Evolutionary conservation across 2,113 vertebrate species (phyloP).

Genomic region (Nasalis larvatus): DNA sequence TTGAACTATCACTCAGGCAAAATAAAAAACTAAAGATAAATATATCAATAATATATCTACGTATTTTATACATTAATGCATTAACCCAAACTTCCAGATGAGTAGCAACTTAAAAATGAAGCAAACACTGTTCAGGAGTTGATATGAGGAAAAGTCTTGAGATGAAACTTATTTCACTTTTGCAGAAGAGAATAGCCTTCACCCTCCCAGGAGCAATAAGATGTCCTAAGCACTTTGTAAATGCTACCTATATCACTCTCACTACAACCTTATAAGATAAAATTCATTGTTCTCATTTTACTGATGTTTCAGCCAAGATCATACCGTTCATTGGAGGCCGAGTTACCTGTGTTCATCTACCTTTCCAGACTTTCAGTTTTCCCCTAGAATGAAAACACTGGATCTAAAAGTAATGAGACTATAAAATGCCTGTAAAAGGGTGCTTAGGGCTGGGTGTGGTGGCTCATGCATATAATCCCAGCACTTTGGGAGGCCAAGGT

Average conservation of each 20-base stretch:
- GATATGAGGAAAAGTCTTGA: neutral
- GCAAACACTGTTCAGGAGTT: neutral
- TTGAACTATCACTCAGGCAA: neutral
- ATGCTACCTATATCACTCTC: neutral
- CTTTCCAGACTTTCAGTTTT: neutral
- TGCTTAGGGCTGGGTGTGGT: too few relatives aligned
- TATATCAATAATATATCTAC: neutral
- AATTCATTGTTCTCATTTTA: slow-evolving; percentile 6
- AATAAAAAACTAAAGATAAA: neutral
- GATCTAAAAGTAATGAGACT: neutral
- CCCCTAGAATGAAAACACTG: neutral
- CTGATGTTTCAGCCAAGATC: neutral
- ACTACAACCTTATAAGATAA: neutral
- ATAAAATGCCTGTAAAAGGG: neutral
- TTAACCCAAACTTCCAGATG: neutral
- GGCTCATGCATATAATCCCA: too few relatives aligned
- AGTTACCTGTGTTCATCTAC: neutral
- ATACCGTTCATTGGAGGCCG: neutral
- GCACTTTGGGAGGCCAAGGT: too few relatives aligned
- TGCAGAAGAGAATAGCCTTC: neutral
- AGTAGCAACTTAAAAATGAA: slow-evolving; percentile 37
- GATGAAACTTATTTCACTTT: slow-evolving; percentile 3
- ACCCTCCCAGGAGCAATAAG: neutral
- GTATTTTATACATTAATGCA: neutral
- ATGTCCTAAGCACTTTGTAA: neutral